Base-by-base conservation (phyloP, 2,888 invertebrate species). In the Quadroppia sp. region DNA sequence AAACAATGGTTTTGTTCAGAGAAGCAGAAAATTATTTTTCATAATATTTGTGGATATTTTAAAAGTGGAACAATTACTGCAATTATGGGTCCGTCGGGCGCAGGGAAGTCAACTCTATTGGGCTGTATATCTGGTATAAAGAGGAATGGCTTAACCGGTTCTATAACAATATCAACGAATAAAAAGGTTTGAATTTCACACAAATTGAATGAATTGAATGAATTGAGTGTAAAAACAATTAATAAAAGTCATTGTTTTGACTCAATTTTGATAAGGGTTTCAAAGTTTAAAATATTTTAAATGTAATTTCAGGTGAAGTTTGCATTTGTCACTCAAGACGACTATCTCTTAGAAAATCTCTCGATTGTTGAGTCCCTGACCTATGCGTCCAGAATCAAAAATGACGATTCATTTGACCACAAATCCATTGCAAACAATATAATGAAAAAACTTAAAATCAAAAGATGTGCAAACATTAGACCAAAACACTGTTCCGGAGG, bases 401-500 rank as follows among this genome's bases (percentile, higher is more conserved):
- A 36, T 36, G 36, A 9, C 36, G n/a, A n/a, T 36, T 36, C 36
- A 36, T 4, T 36, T 50, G 64, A 64, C 30, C 64, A 64, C 30
- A n/a, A 36, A 15, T 15, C 2, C 9, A 40, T 64, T 64, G 64
- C 36, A 2, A 3, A 32, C 1, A 15, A 67, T 4, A 9, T 67
- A 9, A 67, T 67, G 23, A 1, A n/a, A 7, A 40, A 23, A 23
- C 32, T 67, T 2, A n/a, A 4, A 17, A 67, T 67, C 15, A 1
- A 36, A 36, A n/a, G 23, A 1, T 40, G 40, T 7, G 23, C 67
- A 1, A 42, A 67, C 23, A 36, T 40, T 23, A 15, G 20, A 77
- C 89, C 91, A 0, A 85, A 85, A 2, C 84, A 86, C 59, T 84
- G 95, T 59, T 94, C 94, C 17, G 94, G 94, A 6, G 95, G 95